Conservation (phyloP, 2,888 invertebrate species). For the Tenthredo amoena region DNA sequence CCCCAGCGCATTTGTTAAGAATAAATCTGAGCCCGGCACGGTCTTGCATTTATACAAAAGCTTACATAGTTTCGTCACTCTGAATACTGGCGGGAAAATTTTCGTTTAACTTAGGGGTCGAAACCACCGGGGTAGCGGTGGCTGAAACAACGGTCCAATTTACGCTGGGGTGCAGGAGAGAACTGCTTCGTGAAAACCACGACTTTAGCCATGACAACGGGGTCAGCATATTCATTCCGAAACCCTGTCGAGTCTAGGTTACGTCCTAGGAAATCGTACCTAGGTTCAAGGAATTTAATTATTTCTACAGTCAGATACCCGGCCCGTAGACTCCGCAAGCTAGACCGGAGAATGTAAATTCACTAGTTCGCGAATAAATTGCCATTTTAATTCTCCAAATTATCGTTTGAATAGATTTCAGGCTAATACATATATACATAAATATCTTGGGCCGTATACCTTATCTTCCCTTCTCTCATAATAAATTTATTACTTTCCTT, state of each 20-base stretch:
- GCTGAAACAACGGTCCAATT: conserved; percentile 47
- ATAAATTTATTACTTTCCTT: neutral
- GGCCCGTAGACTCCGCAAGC: neutral
- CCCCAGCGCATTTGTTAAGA: neutral
- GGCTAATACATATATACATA: neutral
- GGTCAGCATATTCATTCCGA: conserved; percentile 46
- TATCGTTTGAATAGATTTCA: neutral
- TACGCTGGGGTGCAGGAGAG: conserved; percentile 5
- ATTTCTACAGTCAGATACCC: conserved; percentile 6
- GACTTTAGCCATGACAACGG: conserved; percentile 47
- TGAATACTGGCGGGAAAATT: conserved; percentile 21
- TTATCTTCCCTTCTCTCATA: neutral
- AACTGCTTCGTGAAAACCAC: conserved; percentile 33
- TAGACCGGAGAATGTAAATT: neutral
- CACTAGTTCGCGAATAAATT: conserved; percentile 18
- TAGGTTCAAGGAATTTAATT: conserved; percentile 36
- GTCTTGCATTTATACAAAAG: neutral
- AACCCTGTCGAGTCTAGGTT: conserved; percentile 39
- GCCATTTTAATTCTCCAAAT: conserved; percentile 11
- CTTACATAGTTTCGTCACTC: neutral
- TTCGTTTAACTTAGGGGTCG: conserved; percentile 25
- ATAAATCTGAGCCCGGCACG: neutral
- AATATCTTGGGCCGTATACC: neutral
- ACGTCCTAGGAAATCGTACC: conserved; percentile 34
- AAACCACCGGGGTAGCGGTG: conserved; percentile 2